phyloP scores from a whole-genome alignment of 2,888 invertebrate species.

The Clanis bilineata region DNA sequence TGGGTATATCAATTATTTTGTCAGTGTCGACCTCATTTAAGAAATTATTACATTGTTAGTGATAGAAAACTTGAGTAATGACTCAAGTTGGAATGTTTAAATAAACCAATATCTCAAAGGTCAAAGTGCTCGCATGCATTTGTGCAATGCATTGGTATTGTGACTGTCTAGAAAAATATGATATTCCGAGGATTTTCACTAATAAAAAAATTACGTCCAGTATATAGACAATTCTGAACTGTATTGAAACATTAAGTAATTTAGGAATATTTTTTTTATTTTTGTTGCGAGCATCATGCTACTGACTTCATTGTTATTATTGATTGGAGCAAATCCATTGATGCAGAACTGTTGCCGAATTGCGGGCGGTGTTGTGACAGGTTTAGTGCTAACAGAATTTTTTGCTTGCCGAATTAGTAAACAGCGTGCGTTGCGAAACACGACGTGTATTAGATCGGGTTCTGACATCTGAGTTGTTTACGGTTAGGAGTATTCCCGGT shows the following conservation, averaged over 20 bases:
- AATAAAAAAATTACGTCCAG: too few species aligned
- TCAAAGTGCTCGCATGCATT: background rate
- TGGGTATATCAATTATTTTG: slow-evolving; percentile 29
- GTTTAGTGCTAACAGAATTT: slow-evolving; percentile 6
- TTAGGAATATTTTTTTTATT: background rate
- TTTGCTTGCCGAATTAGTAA: slow-evolving; percentile 22
- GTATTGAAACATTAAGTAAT: background rate
- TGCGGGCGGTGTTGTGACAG: slow-evolving; percentile 54
- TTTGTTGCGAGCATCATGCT: slow-evolving; percentile 7
- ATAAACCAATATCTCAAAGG: slow-evolving; percentile 11
- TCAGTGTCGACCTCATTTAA: slow-evolving; percentile 27
- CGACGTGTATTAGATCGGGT: slow-evolving; percentile 29
- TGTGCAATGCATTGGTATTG: background rate
- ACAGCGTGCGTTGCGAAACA: slow-evolving; percentile 11
- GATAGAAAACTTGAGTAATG: slow-evolving; percentile 14
- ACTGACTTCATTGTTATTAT: slow-evolving; percentile 17
- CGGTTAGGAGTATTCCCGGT: slow-evolving; percentile 38
- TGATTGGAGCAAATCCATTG: slow-evolving; percentile 36
- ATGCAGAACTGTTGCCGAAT: slow-evolving; percentile 56
- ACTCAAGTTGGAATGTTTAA: slow-evolving; percentile 12
- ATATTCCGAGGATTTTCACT: too few species aligned
- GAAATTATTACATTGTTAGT: slow-evolving; percentile 17
- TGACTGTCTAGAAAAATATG: too few species aligned
- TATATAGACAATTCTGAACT: background rate
- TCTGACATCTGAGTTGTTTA: slow-evolving; percentile 23